Evolutionary conservation across 2,113 vertebrate genomes (phyloP).

Genomic region (Galemys pyrenaicus): DNA sequence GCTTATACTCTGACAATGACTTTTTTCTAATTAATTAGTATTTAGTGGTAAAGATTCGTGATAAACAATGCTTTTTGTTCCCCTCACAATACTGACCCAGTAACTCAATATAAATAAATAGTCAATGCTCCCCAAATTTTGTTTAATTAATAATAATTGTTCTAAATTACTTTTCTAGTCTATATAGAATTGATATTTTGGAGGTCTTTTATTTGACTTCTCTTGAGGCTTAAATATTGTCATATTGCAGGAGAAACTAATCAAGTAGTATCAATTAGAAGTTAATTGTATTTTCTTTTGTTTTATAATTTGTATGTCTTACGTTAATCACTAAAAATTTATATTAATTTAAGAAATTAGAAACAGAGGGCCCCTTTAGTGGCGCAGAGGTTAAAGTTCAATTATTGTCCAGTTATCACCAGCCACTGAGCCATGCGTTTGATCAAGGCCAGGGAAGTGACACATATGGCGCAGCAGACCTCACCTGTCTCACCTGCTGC

Average conservation of each 20-base stretch:
- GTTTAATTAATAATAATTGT: background rate
- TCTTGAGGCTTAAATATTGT: slow-evolving; percentile 36
- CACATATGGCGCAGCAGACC: no score
- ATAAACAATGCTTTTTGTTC: background rate
- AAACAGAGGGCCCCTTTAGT: background rate
- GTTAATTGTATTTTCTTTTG: slow-evolving; percentile 56
- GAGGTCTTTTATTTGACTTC: background rate
- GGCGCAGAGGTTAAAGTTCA: no score
- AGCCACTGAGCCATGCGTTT: no score
- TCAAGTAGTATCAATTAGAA: background rate
- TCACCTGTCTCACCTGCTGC: no score
- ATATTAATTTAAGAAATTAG: slow-evolving; percentile 63
- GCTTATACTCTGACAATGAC: background rate
- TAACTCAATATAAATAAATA: background rate
- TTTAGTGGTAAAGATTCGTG: background rate
- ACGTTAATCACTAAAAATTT: slow-evolving; percentile 38
- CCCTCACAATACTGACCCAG: background rate
- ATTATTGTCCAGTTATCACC: no score
- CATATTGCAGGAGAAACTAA: background rate
- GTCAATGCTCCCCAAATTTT: background rate
- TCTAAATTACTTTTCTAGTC: background rate
- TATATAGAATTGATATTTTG: background rate
- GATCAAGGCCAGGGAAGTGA: no score
- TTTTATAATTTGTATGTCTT: slow-evolving; percentile 42
- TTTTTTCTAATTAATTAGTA: background rate